These are phyloP conservation scores for Lagopus muta DNA, from an alignment of 2,113 vertebrate species.

Conservation along the genomic window DNA sequence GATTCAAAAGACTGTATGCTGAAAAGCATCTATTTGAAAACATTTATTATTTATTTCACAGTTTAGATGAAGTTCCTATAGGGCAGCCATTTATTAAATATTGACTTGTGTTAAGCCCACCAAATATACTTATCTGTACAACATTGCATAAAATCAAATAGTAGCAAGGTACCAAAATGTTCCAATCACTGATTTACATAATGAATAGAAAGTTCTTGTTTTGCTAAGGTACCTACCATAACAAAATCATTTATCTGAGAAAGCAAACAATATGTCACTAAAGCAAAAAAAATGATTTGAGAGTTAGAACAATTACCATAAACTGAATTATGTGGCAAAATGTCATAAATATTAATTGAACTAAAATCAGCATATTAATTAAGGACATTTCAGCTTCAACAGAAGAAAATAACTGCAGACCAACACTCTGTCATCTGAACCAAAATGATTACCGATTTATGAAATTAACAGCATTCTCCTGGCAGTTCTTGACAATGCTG, in stretches of 20 bases:
- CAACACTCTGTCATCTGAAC: background rate
- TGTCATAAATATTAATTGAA: constrained; percentile 54
- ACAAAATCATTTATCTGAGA: constrained; percentile 7
- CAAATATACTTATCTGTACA: constrained; percentile 19
- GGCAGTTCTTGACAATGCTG: background rate
- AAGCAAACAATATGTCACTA: background rate
- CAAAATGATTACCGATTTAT: background rate
- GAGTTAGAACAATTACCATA: constrained; percentile 10
- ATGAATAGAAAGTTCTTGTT: background rate
- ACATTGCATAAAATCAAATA: background rate
- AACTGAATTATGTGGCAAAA: background rate
- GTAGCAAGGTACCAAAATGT: constrained; percentile 8
- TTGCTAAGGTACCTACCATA: constrained; percentile 13
- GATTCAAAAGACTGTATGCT: constrained; percentile 67
- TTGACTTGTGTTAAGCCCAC: constrained; percentile 43
- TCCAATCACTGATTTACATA: background rate
- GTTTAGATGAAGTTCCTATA: constrained; percentile 64
- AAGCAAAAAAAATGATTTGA: constrained; percentile 46
- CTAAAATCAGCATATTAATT: constrained; percentile 46
- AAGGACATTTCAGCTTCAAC: background rate
- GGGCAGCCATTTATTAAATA: constrained; percentile 72
- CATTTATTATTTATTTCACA: constrained; percentile 77
- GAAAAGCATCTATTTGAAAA: constrained; percentile 71
- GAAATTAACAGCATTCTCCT: background rate
- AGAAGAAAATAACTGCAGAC: background rate